A percentile compares a stretch with the other conserved stretches of the same genome.
phyloP scores from a whole-genome alignment of 2,888 invertebrate genomes.

The Leptopilina myrica region DNA sequence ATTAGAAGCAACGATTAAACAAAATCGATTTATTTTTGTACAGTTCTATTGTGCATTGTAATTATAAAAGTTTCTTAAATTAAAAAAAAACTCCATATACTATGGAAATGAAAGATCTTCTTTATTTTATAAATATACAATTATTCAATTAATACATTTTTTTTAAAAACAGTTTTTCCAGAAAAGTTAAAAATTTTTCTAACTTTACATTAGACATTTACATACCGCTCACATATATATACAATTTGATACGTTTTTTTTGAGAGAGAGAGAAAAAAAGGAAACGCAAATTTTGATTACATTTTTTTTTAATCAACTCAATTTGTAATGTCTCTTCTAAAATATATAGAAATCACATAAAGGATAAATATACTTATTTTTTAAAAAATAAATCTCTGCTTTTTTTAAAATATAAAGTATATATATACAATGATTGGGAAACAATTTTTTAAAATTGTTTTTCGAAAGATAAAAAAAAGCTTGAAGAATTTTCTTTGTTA shows the following conservation, averaged over 20 bases:
- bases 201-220: conserved; percentile 22
- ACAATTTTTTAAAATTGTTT: no score
- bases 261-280: no score
- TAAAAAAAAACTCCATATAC: conserved; percentile 2
- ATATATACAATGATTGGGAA: neutral
- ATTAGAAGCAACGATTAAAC: conserved; percentile 41
- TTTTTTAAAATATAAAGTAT: neutral
- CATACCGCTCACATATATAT: neutral
- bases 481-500: no score
- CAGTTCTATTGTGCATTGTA: conserved; percentile 53
- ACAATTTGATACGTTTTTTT: no score
- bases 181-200: conserved; percentile 52
- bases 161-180: conserved; percentile 67
- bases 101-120: conserved; percentile 60
- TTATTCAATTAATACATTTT: conserved; percentile 61
- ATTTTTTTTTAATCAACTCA: no score
- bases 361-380: neutral
- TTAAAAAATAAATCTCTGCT: conserved; percentile 8
- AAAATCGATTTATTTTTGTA: conserved; percentile 48
- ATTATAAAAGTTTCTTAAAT: conserved; percentile 45
- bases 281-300: no score
- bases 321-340: no score
- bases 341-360: no score
- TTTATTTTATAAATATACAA: conserved; percentile 69
- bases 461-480: no score